Evolutionary conservation across 2,888 invertebrate species (phyloP).

Genomic region (Chalcosyrphus nemorum): DNA sequence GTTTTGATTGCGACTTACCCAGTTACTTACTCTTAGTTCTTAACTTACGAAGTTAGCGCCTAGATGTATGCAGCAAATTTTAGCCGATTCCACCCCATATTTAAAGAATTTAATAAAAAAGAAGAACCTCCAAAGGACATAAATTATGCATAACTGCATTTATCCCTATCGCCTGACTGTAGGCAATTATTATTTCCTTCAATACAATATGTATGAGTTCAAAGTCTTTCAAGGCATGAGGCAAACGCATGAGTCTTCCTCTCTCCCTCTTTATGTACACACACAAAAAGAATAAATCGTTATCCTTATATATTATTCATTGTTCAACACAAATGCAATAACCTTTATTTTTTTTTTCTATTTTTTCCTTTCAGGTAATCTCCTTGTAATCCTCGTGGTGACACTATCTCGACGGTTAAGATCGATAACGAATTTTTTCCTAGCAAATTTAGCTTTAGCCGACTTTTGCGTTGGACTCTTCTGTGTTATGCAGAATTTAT

Average conservation of each 20-base stretch:
- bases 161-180: not conserved
- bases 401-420: conserved; percentile 90
- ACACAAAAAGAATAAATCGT: not conserved
- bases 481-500: conserved; percentile 94
- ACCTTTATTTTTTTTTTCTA: conserved; percentile 4
- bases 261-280: too few species aligned
- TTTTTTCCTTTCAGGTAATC: conserved; percentile 86
- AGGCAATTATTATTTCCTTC: not conserved
- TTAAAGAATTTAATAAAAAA: too few species aligned
- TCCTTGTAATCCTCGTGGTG: conserved; percentile 93
- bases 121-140: too few species aligned
- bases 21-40: too few species aligned
- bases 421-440: conserved; percentile 95
- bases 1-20: too few species aligned
- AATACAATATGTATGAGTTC: not conserved
- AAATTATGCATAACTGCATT: not conserved
- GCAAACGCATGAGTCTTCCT: too few species aligned
- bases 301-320: not conserved
- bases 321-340: not conserved
- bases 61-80: too few species aligned
- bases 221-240: too few species aligned
- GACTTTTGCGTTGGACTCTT: conserved; percentile 96
- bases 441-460: conserved; percentile 94
- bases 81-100: too few species aligned
- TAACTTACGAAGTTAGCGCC: too few species aligned